Conservation (phyloP, 2,113 vertebrate species). For the Notechis scutatus region DNA sequence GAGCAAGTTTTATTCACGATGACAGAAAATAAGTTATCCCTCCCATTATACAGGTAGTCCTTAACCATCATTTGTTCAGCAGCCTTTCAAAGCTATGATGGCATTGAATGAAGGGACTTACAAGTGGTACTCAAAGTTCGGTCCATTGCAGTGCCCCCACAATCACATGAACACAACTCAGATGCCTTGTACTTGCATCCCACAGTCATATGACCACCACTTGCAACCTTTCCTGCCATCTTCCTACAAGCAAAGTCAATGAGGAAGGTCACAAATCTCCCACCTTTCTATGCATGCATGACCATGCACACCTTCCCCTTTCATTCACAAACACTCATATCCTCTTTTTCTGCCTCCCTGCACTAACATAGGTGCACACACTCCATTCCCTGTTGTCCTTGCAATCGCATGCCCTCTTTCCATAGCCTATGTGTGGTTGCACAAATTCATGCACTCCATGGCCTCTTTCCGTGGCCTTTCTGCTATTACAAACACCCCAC, state of each 20-base stretch:
- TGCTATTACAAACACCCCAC: not conserved
- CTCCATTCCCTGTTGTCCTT: not conserved
- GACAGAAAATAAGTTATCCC: not conserved
- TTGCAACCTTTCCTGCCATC: not conserved
- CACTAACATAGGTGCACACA: accelerated
- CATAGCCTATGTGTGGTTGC: not conserved
- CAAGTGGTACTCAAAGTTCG: not conserved
- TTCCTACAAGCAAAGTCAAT: not conserved
- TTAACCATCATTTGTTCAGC: not conserved
- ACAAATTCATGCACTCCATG: not conserved
- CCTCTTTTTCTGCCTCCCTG: not conserved
- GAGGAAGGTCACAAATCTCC: not conserved
- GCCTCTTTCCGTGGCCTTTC: not conserved
- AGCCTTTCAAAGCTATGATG: not conserved
- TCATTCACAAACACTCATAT: not conserved
- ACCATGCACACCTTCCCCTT: not conserved
- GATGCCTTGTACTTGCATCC: not conserved
- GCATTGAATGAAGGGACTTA: not conserved
- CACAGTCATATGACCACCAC: not conserved
- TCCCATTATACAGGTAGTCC: not conserved
- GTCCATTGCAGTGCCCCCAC: not conserved
- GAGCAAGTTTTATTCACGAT: not conserved
- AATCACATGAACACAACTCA: not conserved
- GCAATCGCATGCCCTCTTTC: not conserved
- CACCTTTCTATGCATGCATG: not conserved